Percentiles rank a stretch among this genome's conserved stretches.
Evolutionary conservation across 2,888 invertebrate genomes (phyloP).

Genomic region (Camponotus fellah): DNA sequence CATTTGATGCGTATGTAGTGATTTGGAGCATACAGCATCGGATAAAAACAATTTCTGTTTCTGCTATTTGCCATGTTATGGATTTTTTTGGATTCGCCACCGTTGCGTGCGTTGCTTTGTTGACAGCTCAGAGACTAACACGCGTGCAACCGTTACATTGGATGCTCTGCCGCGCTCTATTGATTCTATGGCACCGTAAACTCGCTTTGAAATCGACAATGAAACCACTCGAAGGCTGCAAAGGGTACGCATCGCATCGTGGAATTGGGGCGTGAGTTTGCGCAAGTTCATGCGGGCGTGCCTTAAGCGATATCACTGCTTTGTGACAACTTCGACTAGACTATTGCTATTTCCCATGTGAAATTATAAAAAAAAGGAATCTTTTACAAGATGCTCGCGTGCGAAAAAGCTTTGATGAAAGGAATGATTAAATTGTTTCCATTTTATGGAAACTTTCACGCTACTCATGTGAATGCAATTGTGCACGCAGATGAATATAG

Average conservation of each 20-base stretch:
- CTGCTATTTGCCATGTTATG: conserved; percentile 26
- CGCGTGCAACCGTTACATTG: conserved; percentile 60
- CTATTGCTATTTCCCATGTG: neutral
- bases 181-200: conserved; percentile 66
- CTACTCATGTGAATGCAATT: neutral
- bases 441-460: neutral
- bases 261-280: conserved; percentile 34
- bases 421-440: neutral
- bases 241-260: conserved; percentile 42
- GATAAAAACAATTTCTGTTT: conserved; percentile 44
- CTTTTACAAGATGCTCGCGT: neutral
- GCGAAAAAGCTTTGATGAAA: neutral
- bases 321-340: conserved; percentile 4
- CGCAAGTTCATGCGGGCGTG: neutral
- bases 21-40: conserved; percentile 27
- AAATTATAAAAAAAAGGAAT: neutral
- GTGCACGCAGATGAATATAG: neutral
- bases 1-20: conserved; percentile 24
- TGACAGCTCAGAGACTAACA: conserved; percentile 66
- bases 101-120: conserved; percentile 54
- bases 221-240: conserved; percentile 62
- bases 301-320: neutral
- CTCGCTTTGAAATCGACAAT: conserved; percentile 72
- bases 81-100: conserved; percentile 37
- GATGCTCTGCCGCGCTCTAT: conserved; percentile 57